Conservation (phyloP, 2,888 invertebrate genomes). For the Bursaphelenchus okinawaensis region DNA sequence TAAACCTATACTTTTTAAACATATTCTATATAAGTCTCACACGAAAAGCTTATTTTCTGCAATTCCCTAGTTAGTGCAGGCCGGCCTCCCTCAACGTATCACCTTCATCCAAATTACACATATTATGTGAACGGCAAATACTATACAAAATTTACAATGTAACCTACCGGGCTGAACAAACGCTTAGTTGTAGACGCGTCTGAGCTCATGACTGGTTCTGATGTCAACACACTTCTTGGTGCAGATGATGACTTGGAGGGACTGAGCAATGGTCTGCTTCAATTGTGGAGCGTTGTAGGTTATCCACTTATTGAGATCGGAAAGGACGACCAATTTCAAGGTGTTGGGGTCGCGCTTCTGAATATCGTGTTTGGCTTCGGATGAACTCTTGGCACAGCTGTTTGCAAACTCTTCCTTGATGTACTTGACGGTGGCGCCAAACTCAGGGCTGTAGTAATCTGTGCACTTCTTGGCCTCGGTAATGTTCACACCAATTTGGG, state of each 20-base stretch:
- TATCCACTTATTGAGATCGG: neutral
- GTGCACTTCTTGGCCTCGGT: neutral
- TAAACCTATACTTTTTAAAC: too few relatives aligned
- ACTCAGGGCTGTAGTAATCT: neutral
- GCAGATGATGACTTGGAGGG: neutral
- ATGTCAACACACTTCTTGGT: neutral
- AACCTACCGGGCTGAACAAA: too few relatives aligned
- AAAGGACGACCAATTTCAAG: neutral
- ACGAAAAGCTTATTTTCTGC: too few relatives aligned
- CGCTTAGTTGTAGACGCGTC: too few relatives aligned
- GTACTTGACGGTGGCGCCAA: neutral
- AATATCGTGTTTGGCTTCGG: neutral
- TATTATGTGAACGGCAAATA: too few relatives aligned
- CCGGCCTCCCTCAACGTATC: too few relatives aligned
- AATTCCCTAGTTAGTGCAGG: too few relatives aligned
- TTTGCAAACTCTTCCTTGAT: neutral
- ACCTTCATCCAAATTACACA: too few relatives aligned
- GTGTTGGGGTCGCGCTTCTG: neutral
- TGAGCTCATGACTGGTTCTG: too few relatives aligned
- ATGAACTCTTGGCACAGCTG: neutral
- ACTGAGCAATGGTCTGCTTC: neutral
- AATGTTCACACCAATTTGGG: neutral
- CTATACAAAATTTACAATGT: too few relatives aligned
- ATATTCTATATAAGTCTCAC: too few relatives aligned
- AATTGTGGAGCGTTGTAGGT: neutral